phyloP scores from a whole-genome alignment of 2,113 vertebrate species.

The Sinocyclocheilus maitianheensis region DNA sequence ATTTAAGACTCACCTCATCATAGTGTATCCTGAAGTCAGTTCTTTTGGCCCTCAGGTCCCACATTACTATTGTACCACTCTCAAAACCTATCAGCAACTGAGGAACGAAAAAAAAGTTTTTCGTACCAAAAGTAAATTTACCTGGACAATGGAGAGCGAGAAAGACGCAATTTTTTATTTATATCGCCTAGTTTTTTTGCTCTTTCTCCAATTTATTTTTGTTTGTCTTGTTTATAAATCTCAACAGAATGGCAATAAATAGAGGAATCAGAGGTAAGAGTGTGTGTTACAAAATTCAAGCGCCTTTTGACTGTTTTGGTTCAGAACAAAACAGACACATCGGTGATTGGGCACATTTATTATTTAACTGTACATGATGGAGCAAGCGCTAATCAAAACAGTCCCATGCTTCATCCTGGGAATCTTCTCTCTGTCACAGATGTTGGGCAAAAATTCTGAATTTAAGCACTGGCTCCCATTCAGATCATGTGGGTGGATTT shows the following conservation, averaged over 20 bases:
- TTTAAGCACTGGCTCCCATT: neutral
- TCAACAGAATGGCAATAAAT: neutral
- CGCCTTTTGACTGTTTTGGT: neutral
- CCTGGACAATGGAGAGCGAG: no score
- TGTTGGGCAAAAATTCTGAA: neutral
- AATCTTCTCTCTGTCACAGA: neutral
- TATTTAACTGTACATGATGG: neutral
- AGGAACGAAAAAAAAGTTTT: no score
- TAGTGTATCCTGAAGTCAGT: slow-evolving; percentile 95
- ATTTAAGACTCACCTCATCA: slow-evolving; percentile 86
- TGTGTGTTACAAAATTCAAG: slow-evolving; percentile 14
- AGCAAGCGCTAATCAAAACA: neutral
- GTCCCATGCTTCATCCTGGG: neutral
- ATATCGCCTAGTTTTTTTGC: no score
- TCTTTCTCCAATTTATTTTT: no score
- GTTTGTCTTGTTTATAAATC: neutral
- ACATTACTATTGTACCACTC: slow-evolving; percentile 93
- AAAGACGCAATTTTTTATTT: no score
- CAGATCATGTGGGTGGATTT: neutral
- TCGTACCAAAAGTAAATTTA: no score
- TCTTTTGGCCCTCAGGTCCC: slow-evolving; percentile 93
- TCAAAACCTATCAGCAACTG: slow-evolving; percentile 96
- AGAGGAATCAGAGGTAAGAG: neutral
- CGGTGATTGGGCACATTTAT: neutral
- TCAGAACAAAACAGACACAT: slow-evolving; percentile 4